These are phyloP conservation scores for Crotalus helleri DNA, from an alignment of 2,113 vertebrate genomes.

Conservation along the genomic window DNA sequence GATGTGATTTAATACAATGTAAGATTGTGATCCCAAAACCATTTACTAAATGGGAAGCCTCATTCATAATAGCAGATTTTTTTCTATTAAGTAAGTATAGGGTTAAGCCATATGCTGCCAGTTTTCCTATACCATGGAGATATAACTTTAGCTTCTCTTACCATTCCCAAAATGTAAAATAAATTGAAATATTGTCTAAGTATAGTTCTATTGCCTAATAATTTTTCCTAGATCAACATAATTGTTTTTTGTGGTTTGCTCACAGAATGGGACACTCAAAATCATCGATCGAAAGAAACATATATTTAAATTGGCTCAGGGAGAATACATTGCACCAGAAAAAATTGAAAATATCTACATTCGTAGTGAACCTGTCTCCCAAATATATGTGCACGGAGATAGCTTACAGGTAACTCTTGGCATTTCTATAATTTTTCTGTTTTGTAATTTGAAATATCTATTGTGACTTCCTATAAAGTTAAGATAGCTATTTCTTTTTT, in stretches of 20 bases:
- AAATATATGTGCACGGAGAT: conserved; percentile 93
- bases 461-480: neutral
- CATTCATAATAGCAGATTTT: neutral
- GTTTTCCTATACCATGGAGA: neutral
- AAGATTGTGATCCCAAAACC: neutral
- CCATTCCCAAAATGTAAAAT: neutral
- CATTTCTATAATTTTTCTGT: neutral
- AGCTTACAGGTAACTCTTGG: conserved; percentile 83
- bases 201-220: neutral
- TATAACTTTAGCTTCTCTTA: neutral
- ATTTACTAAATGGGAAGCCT: neutral
- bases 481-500: accelerated
- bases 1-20: neutral
- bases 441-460: neutral
- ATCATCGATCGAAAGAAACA: conserved; percentile 98
- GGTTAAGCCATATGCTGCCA: neutral
- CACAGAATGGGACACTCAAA: conserved; percentile 91
- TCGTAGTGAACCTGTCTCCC: conserved; percentile 88
- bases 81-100: neutral
- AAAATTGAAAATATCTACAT: conserved; percentile 99
- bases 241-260: conserved; percentile 38
- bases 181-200: neutral
- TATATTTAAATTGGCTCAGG: conserved; percentile 98
- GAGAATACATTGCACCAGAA: conserved; percentile 95
- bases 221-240: neutral